Base-by-base conservation (phyloP, 2,888 invertebrate species). In the Drosophila picticornis region DNA sequence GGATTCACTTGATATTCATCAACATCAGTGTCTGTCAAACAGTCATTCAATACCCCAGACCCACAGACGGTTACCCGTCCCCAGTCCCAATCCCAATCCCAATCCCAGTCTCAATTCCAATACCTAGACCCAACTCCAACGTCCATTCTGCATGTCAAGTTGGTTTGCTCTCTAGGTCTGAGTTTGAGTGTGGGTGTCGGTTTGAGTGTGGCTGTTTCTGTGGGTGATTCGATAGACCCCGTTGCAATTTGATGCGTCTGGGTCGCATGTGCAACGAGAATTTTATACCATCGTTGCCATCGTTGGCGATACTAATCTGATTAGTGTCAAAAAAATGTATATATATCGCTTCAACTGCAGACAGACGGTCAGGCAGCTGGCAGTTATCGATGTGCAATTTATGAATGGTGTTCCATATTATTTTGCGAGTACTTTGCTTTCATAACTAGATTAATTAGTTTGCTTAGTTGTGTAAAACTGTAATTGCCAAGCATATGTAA, bases 1-100 rank as follows among this genome's bases (percentile, higher is more conserved):
- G 92, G 93, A 92, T 92, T 93, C 92, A 92, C 92, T 92, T 92
- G 91, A 93, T 93, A 92, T 92, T 91, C 92, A 92, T 92, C 92
- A 92, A 91, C 92, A 91, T 93, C 93, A 92, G 88, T 91, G 91
- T 91, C 91, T 92, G 91, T 90, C 91, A 90, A 84, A 83, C 83
- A 84, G 90, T 76, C 77, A 78, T 72, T 77, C 82, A 78, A 81
- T 80, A 80, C 89, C 73, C 77, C 66, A 74, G 76, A 60, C 73
- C 38, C 31, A 57, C 40, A 65, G 55, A 62, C 57, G 68, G 61
- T 31, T 25, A 62, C 62, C 73, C 59, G 67, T 55, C 51, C 65
- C 36, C 57, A 64, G 31, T 31, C 25, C 63, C 66, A 53, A 16
- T 48, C 32, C 52, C 68, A 62, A 38, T 66, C 36, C 52, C 65